phyloP scores from a whole-genome alignment of 2,797 vertebrate species.

The Lacerta agilis region DNA sequence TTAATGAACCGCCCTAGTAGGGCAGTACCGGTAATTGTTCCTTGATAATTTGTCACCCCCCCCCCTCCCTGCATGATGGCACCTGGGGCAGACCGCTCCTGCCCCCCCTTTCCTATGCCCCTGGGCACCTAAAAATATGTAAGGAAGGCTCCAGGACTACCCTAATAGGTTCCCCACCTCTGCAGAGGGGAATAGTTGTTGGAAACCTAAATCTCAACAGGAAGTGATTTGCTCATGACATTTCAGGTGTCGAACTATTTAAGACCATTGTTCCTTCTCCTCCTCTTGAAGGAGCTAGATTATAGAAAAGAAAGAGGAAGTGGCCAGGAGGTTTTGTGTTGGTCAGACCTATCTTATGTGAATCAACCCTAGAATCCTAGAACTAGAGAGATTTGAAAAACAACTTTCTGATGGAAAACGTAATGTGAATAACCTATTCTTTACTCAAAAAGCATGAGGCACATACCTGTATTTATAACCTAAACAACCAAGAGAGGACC shows the following conservation, averaged over 20 bases:
- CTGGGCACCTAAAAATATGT: neutral
- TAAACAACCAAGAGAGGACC: neutral
- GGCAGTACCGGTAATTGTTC: no score
- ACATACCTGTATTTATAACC: neutral
- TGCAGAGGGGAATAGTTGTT: no score
- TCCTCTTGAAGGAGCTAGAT: neutral
- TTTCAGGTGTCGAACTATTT: neutral
- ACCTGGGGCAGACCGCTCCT: no score
- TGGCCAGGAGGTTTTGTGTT: neutral
- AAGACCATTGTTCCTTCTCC: neutral
- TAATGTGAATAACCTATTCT: neutral
- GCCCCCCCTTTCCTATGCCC: no score
- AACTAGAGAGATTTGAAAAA: neutral
- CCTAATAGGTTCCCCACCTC: slow-evolving; percentile 15
- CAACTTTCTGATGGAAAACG: neutral
- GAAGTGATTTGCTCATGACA: neutral
- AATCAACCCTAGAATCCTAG: neutral
- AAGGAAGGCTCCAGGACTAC: neutral
- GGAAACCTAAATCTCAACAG: no score
- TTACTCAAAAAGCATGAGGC: neutral
- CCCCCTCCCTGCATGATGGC: no score
- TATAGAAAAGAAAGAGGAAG: neutral
- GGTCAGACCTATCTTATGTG: neutral
- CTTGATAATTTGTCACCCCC: no score
- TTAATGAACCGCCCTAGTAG: no score